Evolutionary conservation across 2,113 vertebrate species (phyloP), one percentile per base, ranked within the genome.

Genomic region (Ophiodon elongatus): DNA sequence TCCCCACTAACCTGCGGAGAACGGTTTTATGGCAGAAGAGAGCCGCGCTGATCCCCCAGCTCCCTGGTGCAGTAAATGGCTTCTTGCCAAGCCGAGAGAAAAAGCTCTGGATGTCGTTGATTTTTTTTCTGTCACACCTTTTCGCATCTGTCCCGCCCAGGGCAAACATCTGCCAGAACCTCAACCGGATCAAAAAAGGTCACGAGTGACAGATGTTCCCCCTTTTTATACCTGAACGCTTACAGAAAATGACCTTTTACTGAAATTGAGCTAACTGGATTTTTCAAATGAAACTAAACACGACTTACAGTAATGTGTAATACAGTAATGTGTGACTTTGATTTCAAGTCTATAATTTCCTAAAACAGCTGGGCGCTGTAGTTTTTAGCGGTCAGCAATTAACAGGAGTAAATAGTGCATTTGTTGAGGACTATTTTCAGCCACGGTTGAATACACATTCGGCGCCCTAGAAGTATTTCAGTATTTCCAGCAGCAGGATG

Each of bases 31-130:
- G 83, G 87, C 77, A 69, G 77, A 27, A 78, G 87, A 80, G 85
- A 84, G n/a, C n/a, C n/a, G n/a, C 69, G 73, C 86, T 10, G 79
- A 52, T 57, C 83, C 45, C 45, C 85, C 10, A 43, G 85, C 79
- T 90, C 90, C 90, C 86, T 79, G 87, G 80, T 86, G 91, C 88
- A 87, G 83, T 79, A 79, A 84, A 79, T 89, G 93, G 85, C 85
- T 68, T 25, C 21, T 6, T 35, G 89, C 86, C 93, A 91, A 33
- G 60, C 79, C 21, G 60, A 21, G 54, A 82, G 78, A 81, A 10
- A 17, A 76, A 35, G 74, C 66, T 74, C 74, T 59, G 83, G 84
- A 75, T 65, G 76, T 60, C 82, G 78, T 79, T 83, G 89, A 81
- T 88, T 57, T 57, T 25, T 25, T 56, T 89, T 78, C 87, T 83